Evolutionary conservation across 2,113 vertebrate genomes (phyloP), one percentile per base, ranked within the genome.

Genomic region (Anhinga rufa): DNA sequence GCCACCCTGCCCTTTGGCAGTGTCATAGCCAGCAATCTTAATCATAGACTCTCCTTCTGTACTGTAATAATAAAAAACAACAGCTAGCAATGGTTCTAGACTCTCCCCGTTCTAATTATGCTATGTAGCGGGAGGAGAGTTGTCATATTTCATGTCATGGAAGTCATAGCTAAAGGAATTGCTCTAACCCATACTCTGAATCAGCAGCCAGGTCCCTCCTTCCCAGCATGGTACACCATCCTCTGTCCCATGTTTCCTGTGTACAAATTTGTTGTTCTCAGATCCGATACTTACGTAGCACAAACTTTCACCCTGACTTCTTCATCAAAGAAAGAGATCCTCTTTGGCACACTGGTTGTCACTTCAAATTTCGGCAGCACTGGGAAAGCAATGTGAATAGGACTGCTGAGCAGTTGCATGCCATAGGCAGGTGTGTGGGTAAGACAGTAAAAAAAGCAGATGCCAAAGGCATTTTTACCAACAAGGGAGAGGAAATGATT

Each of bases 281-380:
- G 25, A 19, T 57, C 21, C 69, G 55, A 83, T 91, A 98, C 98
- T 98, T 97, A 98, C 98, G 7, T 92, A 38, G 94, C 97, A 89
- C 96, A 98, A 40, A 88, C 64, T 0, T 91, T 77, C 76, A 97
- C 85, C 40, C 66, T 83, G 51, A 98, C 25, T 60, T 96, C 97
- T 83, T 97, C 91, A 68, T 98, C 98, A 31, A 95, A 95, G 83
- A 98, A 96, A 36, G 98, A 97, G 76, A 98, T 40, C 7, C 48
- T 80, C 32, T 82, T 52, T 7, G 98, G 97, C 29, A 55, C 57
- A 2, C 40, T 92, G 44, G 97, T 25, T 10, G 46, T 94, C 81
- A 98, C 74, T 82, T 97, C 93, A 90, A 97, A 98, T 80, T 88
- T 98, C 12, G 98, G 98, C 19, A 98, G 51, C 82, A 98, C 98